Evolutionary conservation across 1,140 invertebrate genomes (phyloP).

Genomic region (Fragariocoptes setiger): DNA sequence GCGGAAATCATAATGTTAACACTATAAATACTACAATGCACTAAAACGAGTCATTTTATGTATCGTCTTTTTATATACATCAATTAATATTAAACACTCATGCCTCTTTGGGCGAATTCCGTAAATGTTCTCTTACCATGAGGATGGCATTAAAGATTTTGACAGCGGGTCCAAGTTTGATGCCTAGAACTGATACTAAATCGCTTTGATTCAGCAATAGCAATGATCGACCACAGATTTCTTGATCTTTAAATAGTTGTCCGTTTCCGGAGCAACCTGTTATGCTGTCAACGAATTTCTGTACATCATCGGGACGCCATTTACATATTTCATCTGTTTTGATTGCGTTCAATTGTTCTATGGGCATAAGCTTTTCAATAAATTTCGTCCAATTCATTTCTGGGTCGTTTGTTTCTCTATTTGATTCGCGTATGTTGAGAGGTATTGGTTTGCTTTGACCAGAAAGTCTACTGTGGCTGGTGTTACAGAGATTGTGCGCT

Average conservation of each 20-base stretch:
- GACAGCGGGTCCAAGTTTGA: slow-evolving; percentile 70
- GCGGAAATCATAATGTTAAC: too few species aligned
- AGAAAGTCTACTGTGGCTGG: not conserved
- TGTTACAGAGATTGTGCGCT: not conserved
- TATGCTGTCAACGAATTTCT: not conserved
- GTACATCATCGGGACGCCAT: not conserved
- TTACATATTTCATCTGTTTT: not conserved
- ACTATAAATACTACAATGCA: too few species aligned
- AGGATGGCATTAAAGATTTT: slow-evolving; percentile 34
- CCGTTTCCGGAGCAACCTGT: not conserved
- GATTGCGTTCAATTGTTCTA: not conserved
- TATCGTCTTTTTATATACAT: too few species aligned
- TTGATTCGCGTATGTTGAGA: not conserved
- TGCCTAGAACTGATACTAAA: slow-evolving; percentile 62
- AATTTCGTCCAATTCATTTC: not conserved
- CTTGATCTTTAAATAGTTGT: slow-evolving; percentile 24
- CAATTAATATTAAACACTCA: too few species aligned
- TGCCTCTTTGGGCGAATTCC: too few species aligned
- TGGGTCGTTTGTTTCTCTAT: not conserved
- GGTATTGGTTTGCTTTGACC: not conserved
- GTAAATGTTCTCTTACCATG: slow-evolving; percentile 1
- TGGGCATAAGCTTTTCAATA: not conserved
- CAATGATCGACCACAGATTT: slow-evolving; percentile 75
- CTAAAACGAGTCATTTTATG: too few species aligned
- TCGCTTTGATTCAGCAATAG: slow-evolving; percentile 71